Evolutionary conservation across 1,140 invertebrate species (phyloP), one percentile per base, ranked within the genome.

Genomic region (Drosophila busckii): DNA sequence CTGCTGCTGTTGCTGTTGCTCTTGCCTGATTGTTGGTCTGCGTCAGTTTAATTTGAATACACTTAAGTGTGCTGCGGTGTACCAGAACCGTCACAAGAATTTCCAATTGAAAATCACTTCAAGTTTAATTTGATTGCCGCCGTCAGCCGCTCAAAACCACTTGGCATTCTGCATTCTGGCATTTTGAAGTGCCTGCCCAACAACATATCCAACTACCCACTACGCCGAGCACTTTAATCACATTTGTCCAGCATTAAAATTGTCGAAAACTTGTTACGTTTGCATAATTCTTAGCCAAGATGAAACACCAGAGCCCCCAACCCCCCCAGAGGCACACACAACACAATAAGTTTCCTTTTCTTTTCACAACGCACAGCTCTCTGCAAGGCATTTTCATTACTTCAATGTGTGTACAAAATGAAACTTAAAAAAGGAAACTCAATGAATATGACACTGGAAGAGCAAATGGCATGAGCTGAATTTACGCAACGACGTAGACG

Each of bases 31-130:
- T 56, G 59, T 69, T 62, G 59, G 59, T 69, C 59, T 75, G 70
- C 70, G 69, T 82, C 75, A 82, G 68, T 80, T 80, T 80, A 80
- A 80, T 80, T 80, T 82, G 73, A 80, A 82, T 80, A 80, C 73
- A 80, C 73, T 80, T 80, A 80, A 80, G 75, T 73, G 75, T 80
- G 54, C 70, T 80, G 73, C 73, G 73, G 73, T 82, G 59, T 61
- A 69, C 59, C 73, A 61, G 53, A 50, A 29, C 75, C 58, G 75
- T 71, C 78, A 56, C 73, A 70, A 82, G 75, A 80, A 80, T 82
- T 80, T 80, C 59, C 75, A 80, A 80, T 80, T 80, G 73, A 80
- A 80, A 80, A 80, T 80, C 73, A 80, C 73, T 80, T 80, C 73
- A 80, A 73, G 68, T 80, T 80, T 80, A 80, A 80, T 80, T 80